Conservation (phyloP, 2,113 vertebrate genomes). For the Ascaphus truei region DNA sequence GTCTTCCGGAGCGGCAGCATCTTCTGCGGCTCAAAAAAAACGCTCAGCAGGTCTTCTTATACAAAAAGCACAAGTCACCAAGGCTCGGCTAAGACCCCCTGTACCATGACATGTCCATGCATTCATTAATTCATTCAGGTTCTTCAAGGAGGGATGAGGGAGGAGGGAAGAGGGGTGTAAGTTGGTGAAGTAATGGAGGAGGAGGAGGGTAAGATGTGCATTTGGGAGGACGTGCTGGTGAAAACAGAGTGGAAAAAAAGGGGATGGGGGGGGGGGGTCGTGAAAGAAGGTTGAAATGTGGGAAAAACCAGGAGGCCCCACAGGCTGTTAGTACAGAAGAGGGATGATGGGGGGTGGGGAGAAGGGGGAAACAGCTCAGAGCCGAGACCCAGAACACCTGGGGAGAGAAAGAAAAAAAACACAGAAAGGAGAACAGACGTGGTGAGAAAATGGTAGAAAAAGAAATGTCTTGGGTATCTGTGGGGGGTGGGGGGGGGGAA, state of each 20-base stretch:
- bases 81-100: constrained; percentile 55
- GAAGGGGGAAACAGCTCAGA: constrained; percentile 70
- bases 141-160: constrained; percentile 45
- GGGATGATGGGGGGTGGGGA: constrained; percentile 76
- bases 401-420: constrained; percentile 80
- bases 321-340: constrained; percentile 85
- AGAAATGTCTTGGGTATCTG: constrained; percentile 46
- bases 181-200: constrained; percentile 56
- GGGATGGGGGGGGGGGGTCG: background rate
- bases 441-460: constrained; percentile 63
- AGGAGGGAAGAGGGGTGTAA: constrained; percentile 58
- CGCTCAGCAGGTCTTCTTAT: constrained; percentile 65
- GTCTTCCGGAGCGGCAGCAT: constrained; percentile 57
- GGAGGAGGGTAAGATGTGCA: constrained; percentile 43
- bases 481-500: constrained; percentile 21
- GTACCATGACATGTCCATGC: constrained; percentile 60
- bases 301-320: constrained; percentile 74
- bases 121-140: constrained; percentile 59
- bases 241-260: constrained; percentile 67
- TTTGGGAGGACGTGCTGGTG: constrained; percentile 62
- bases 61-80: constrained; percentile 60
- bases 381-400: constrained; percentile 91
- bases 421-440: constrained; percentile 69
- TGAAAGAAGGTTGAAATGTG: constrained; percentile 70
- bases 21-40: constrained; percentile 56